Conservation (phyloP, 53 echinoderm and acorn worm species). For the Henricia sp. region DNA sequence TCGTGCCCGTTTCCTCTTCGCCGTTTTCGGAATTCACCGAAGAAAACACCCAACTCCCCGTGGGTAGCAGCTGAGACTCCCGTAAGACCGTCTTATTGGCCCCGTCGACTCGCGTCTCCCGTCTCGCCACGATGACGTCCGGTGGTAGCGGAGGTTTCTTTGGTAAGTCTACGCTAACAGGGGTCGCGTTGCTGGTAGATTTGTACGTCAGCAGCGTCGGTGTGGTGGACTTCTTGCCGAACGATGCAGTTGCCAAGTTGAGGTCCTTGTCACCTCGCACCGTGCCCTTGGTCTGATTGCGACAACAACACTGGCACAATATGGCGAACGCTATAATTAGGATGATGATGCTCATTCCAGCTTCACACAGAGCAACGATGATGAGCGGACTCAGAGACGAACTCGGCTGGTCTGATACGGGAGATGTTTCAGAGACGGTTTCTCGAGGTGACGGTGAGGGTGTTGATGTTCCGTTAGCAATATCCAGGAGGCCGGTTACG, state of each 20-base stretch:
- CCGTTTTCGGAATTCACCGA: conserved; percentile 43
- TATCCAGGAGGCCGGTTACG: background rate
- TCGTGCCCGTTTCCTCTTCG: conserved; percentile 26
- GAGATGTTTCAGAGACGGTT: background rate
- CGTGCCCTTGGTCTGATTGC: conserved; percentile 28
- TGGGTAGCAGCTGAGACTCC: conserved; percentile 10
- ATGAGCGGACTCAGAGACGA: conserved; percentile 28
- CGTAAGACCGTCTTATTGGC: conserved; percentile 25
- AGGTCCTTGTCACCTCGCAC: conserved; percentile 53
- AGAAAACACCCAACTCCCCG: conserved; percentile 53
- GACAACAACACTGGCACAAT: conserved; percentile 53
- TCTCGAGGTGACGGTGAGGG: background rate
- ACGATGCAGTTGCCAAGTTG: conserved; percentile 34
- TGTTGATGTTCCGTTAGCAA: conserved; percentile 9
- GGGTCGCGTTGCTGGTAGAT: background rate
- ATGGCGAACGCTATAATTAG: conserved; percentile 49
- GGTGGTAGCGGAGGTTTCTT: conserved; percentile 31
- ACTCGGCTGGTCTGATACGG: conserved; percentile 10
- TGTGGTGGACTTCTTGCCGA: conserved; percentile 41
- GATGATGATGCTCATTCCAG: conserved; percentile 43
- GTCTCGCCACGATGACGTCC: conserved; percentile 7
- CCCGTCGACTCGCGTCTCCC: conserved; percentile 4
- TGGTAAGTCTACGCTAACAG: background rate
- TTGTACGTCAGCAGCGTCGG: conserved; percentile 49
- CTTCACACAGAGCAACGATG: conserved; percentile 49